Conservation (phyloP, 1,140 invertebrate species). For the Gonatopus flavifemur region DNA sequence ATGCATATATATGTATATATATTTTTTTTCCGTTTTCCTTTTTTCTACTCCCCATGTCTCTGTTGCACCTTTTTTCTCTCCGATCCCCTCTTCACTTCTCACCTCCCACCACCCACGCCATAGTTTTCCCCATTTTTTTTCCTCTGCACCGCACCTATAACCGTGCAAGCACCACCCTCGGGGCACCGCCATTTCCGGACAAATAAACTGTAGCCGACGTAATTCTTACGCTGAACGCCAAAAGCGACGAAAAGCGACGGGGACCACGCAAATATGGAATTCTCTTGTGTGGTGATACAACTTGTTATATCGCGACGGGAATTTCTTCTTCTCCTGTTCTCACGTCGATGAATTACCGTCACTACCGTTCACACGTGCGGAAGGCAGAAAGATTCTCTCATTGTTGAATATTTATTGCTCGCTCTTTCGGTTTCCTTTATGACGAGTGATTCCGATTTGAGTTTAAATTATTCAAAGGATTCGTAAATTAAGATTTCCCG, state of each 20-base stretch:
- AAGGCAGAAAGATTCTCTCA: too few relatives aligned
- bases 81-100: slow-evolving; percentile 32
- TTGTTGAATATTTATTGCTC: too few relatives aligned
- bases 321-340: too few relatives aligned
- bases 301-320: too few relatives aligned
- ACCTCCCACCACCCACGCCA: slow-evolving; percentile 39
- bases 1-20: slow-evolving; percentile 2
- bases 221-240: slow-evolving; percentile 56
- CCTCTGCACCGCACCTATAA: slow-evolving; percentile 50
- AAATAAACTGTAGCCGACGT: slow-evolving; percentile 61
- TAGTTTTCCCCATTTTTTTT: slow-evolving; percentile 55
- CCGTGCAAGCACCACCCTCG: slow-evolving; percentile 53
- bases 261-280: too few relatives aligned
- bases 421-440: too few relatives aligned
- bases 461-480: too few relatives aligned
- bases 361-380: too few relatives aligned
- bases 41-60: not conserved
- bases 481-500: too few relatives aligned
- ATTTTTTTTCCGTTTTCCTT: slow-evolving; percentile 11
- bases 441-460: too few relatives aligned
- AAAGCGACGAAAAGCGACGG: slow-evolving; percentile 55
- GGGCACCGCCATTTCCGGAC: slow-evolving; percentile 58
- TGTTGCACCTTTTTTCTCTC: not conserved
- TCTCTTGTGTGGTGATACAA: too few relatives aligned
- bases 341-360: too few relatives aligned